Conservation (phyloP, 1,140 invertebrate species). For the Drosophila nigrodunni region DNA sequence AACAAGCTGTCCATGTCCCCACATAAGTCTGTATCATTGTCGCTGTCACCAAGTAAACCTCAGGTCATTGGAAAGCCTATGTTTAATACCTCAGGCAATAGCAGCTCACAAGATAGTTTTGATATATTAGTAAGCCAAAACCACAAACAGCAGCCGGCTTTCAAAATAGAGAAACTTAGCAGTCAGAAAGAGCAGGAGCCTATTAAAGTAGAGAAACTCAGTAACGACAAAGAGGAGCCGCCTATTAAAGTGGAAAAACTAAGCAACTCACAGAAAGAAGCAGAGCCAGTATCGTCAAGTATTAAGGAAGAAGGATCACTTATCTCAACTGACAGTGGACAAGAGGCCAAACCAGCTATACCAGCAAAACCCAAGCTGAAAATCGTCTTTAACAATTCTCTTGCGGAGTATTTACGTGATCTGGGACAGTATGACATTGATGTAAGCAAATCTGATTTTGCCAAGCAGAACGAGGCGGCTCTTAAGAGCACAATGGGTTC, state of each 20-base stretch:
- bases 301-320: background rate
- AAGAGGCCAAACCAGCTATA: background rate
- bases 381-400: slow-evolving; percentile 70
- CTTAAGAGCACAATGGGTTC: slow-evolving; percentile 43
- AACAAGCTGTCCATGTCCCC: slow-evolving; percentile 35
- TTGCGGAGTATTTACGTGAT: slow-evolving; percentile 65
- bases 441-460: slow-evolving; percentile 52
- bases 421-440: slow-evolving; percentile 70
- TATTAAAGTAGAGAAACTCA: no score
- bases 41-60: slow-evolving; percentile 18
- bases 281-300: background rate
- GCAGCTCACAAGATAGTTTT: slow-evolving; percentile 40
- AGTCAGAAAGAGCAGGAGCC: no score
- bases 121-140: slow-evolving; percentile 45
- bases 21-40: slow-evolving; percentile 21
- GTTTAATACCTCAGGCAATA: slow-evolving; percentile 21
- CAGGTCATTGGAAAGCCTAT: background rate
- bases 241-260: no score
- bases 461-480: slow-evolving; percentile 45
- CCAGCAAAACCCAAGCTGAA: slow-evolving; percentile 53
- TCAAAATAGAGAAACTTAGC: background rate
- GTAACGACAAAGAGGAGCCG: no score
- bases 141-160: background rate
- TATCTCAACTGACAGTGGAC: background rate
- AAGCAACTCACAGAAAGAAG: no score